A percentile compares a stretch with the other conserved stretches of the same genome.
Conservation (phyloP, 2,113 vertebrate species). For the Oriolus oriolus region DNA sequence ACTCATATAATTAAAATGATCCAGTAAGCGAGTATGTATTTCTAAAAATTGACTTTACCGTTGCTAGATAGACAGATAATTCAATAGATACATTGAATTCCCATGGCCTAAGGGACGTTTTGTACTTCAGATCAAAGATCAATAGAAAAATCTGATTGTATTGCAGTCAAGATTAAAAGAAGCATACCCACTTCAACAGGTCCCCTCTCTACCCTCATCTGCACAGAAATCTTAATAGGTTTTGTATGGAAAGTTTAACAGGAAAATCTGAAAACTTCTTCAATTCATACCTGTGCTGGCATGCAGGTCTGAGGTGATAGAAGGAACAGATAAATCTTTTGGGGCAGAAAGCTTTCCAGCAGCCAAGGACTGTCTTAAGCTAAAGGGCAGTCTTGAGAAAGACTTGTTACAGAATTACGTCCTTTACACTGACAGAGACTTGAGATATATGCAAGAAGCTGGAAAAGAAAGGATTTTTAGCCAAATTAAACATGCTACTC, state of each 20-base stretch:
- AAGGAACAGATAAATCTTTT: not conserved
- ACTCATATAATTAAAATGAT: constrained; percentile 6
- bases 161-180: constrained; percentile 43
- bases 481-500: not conserved
- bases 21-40: not conserved
- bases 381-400: not conserved
- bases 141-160: constrained; percentile 4
- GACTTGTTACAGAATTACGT: not conserved
- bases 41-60: not conserved
- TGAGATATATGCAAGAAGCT: not conserved
- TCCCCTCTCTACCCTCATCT: not conserved
- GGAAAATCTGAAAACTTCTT: constrained; percentile 7
- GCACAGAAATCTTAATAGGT: not conserved
- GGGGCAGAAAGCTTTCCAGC: not conserved
- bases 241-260: not conserved
- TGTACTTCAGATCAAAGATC: constrained; percentile 37
- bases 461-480: not conserved
- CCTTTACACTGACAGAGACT: not conserved
- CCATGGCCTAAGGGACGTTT: not conserved
- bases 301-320: not conserved
- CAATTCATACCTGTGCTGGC: not conserved
- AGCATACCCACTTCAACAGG: not conserved
- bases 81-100: constrained; percentile 19
- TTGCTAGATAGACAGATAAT: not conserved
- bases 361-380: not conserved